These are phyloP conservation scores for Laticauda laticaudata DNA, from an alignment of 2,113 vertebrate species.

Conservation along the genomic window DNA sequence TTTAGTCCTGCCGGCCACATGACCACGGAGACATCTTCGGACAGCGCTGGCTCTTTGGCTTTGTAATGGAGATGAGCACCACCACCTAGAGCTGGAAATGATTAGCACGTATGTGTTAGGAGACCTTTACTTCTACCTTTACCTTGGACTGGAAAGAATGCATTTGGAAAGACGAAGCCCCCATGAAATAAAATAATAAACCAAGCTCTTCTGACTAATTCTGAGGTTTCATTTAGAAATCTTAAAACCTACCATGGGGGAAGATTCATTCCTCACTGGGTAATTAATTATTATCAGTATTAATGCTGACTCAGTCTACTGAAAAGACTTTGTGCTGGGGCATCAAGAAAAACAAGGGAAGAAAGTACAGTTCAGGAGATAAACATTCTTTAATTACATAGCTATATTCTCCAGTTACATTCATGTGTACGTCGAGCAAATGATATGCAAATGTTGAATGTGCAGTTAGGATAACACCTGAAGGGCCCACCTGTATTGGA, in stretches of 20 bases:
- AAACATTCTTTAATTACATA: conserved; percentile 58
- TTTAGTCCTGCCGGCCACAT: no score
- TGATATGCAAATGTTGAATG: neutral
- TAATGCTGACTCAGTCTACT: conserved; percentile 22
- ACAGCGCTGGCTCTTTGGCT: no score
- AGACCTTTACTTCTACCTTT: no score
- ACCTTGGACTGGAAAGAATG: no score
- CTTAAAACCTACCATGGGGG: neutral
- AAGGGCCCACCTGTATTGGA: neutral
- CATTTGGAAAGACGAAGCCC: neutral
- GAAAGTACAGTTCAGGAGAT: conserved; percentile 46
- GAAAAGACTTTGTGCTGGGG: conserved; percentile 15
- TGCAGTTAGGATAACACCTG: neutral
- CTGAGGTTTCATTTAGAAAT: neutral
- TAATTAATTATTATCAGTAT: conserved; percentile 54
- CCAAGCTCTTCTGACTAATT: conserved; percentile 3
- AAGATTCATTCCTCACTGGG: neutral
- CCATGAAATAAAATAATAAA: neutral
- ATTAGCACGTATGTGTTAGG: no score
- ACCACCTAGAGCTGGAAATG: no score
- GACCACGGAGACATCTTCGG: no score
- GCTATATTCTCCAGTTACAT: conserved; percentile 27
- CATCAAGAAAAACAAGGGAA: conserved; percentile 28
- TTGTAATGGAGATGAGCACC: no score
- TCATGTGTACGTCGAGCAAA: neutral